Base-by-base conservation (phyloP, 2,888 invertebrate genomes). In the Tipula helvola region DNA sequence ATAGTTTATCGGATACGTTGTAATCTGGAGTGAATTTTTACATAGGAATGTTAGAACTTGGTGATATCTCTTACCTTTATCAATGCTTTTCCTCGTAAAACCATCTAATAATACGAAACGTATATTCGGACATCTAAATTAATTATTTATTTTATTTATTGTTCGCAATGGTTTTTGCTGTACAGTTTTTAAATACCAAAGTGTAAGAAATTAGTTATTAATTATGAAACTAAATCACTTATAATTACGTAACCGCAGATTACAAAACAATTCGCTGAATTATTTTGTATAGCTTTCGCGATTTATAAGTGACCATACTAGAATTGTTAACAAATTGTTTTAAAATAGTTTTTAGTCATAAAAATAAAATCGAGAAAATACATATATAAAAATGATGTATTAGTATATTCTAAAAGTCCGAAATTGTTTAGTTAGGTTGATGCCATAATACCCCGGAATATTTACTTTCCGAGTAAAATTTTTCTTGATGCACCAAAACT, bases 401-500 rank as follows among this genome's bases (percentile, higher is more conserved):
- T 36, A 41, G 36, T 36, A n/a, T 41, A 36, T 85, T 42, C 16
- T 5, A 16, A 39, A 39, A 10, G 41, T 85, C n/a, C 36, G n/a
- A 71, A 83, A 85, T 36, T 36, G 5, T 28, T 28, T 71, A 39
- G 16, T 71, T 28, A 16, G n/a, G 12, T 28, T 36, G 28, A 39
- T 39, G 28, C 2, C 13, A 36, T 0, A 1, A 36, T 18, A 36
- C 2, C 36, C 5, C 36, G 2, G 13, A 39, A 36, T 18, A 86
- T 44, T 91, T 91, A 96, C 92, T 96, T 96, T 91, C 96, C 96
- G 87, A 96, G 93, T 88, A 96, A 94, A 89, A 96, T 96, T 91
- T 96, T 96, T 89, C 96, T 93, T 84, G 95, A 94, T 39, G 96
- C 95, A n/a, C 97, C 97, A 89, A 97, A 96, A 93, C 92, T 97